Evolutionary conservation across 1,140 invertebrate species (phyloP), one percentile per base, ranked within the genome.

Genomic region (Drosophila kikkawai): DNA sequence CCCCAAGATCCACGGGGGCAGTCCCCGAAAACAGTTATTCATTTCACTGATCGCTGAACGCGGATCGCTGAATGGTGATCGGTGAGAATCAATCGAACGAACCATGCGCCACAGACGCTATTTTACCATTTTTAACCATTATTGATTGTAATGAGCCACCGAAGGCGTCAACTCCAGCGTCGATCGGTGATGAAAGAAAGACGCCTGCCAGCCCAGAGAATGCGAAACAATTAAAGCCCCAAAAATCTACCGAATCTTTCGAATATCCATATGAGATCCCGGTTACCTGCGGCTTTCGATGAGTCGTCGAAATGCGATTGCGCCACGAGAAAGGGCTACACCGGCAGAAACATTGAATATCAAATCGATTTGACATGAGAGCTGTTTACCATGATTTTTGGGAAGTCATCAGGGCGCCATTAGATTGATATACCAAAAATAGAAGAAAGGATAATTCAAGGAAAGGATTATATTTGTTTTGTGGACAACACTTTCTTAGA

Each of bases 131-230:
- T 36, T n/a, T 45, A 55, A 37, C 41, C 66, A 74, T 75, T 77
- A 90, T 90, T 84, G 81, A 90, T 90, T 90, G 85, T 90, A 90
- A 90, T 90, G 85, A 90, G 85, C 85, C 85, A 90, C 81, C 85
- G 85, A 90, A 90, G 85, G 85, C 85, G 85, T 90, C 85, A 90
- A 82, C 79, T 69, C 59, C 85, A 65, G 41, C 82, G 74, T 83
- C 84, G 50, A 56, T 48, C 67, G 51, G 19, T 58, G 42, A 57
- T 59, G 77, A 75, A 77, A 74, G 73, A 77, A 78, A 78, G 42
- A 64, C 42, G 69, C 65, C 50, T 56, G 47, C 47, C 66, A 29
- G 22, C 56, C 48, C 11, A 53, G 55, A 42, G 63, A 67, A 81
- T 67, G 63, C 60, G 58, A 88, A 90, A 90, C 85, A 90, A 90